Base-by-base conservation (phyloP, 2,797 vertebrate species). In the Esox masquinongy region DNA sequence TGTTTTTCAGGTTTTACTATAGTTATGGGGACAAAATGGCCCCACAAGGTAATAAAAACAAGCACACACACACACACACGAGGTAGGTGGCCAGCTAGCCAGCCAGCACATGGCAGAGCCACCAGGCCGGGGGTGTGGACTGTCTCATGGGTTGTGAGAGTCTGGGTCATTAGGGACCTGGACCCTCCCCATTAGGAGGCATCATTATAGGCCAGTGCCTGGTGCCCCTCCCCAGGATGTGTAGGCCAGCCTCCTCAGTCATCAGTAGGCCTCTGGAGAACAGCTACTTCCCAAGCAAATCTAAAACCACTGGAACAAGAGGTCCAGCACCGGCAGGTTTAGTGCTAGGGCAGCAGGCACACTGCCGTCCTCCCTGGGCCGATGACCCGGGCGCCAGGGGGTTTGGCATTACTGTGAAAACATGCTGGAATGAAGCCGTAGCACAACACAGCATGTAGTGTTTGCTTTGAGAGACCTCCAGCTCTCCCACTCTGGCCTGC, bases 391-490 rank as follows among this genome's bases (percentile, higher is more conserved):
- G 29, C 16, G 9, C 24, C 72, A 39, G 50, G 66, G 74, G 69
- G 49, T 84, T 88, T 84, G 43, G 72, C 77, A 73, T 82, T 73
- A 75, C 82, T 88, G 83, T 88, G 80, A 89, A 90, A 88, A 88
- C 82, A 85, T 79, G 75, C n/a, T 70, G 31, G 83, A 79, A 86
- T 79, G 74, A 78, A 86, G 80, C 80, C 72, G 77, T 81, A 79
- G 77, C 84, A 82, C 80, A 79, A 81, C 77, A 75, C 74, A 63
- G 83, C 83, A 76, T 83, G 84, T 84, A 71, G 9, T 92, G 87
- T 92, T 91, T 90, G 85, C 85, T 90, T 86, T 89, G 87, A 83
- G 67, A 50, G 59, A 24, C 70, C 61, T 78, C 85, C 83, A 84
- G 77, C 81, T 89, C 83, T 76, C 79, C 63, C 70, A 81, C 85